These are phyloP conservation scores for Macrotrachela quadricornifera DNA, from an alignment of 1,140 invertebrate genomes.

Conservation along the genomic window DNA sequence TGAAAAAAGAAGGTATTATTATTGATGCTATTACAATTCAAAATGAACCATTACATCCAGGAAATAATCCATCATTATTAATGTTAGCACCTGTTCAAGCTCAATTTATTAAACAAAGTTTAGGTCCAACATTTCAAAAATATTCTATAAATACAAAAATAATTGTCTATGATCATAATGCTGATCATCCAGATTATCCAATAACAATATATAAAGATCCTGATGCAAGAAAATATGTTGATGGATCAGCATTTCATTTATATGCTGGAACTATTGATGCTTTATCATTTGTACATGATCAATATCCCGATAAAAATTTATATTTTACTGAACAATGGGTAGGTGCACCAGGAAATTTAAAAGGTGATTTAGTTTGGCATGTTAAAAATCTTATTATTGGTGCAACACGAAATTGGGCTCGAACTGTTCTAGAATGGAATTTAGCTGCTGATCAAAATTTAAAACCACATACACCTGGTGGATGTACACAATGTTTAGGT, in stretches of 20 bases:
- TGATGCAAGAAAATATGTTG: constrained; percentile 11
- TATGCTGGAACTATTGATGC: constrained; percentile 12
- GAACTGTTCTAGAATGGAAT: constrained; percentile 14
- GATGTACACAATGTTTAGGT: no score
- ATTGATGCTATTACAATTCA: constrained; percentile 14
- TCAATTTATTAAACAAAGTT: constrained; percentile 4
- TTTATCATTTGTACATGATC: constrained; percentile 9
- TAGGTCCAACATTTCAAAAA: constrained; percentile 12
- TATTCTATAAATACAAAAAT: constrained; percentile 13
- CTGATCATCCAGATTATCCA: constrained; percentile 11
- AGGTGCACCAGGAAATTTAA: constrained; percentile 10
- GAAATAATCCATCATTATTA: constrained; percentile 12
- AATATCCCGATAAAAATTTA: constrained; percentile 10
- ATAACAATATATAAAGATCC: constrained; percentile 11
- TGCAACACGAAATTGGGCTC: constrained; percentile 12
- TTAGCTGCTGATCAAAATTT: constrained; percentile 4
- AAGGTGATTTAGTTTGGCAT: constrained; percentile 9
- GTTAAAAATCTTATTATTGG: constrained; percentile 12
- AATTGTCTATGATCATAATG: constrained; percentile 14
- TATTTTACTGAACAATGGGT: constrained; percentile 15
- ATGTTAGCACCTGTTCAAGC: not conserved
- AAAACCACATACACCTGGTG: no score
- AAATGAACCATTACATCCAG: constrained; percentile 13
- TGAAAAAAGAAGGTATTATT: constrained; percentile 11
- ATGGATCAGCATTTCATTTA: constrained; percentile 14